Base-by-base conservation (phyloP, 2,888 invertebrate genomes). In the Phasia obesa region DNA sequence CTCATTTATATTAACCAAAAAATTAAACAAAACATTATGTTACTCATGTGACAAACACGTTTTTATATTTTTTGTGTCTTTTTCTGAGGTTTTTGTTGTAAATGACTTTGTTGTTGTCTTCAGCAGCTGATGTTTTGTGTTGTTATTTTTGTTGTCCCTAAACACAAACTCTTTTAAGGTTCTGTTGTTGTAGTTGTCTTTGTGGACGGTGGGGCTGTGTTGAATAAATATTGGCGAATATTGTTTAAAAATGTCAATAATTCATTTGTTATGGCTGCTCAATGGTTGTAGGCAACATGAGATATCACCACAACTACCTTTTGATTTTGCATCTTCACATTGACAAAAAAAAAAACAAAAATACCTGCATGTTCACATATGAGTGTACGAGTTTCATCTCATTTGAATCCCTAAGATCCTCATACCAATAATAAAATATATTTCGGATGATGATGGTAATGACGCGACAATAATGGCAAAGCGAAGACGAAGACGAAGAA, bases 221-320 rank as follows among this genome's bases (percentile, higher is more conserved):
- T 85, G 85, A 86, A 84, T 86, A 89, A 87, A 88, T 90, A 89
- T 90, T 90, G 86, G 88, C 84, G 88, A 89, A 89, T 90, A 90
- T 89, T 89, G 90, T 90, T 90, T 90, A 90, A 91, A 90, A 90
- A 88, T 88, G 91, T 90, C 90, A 90, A 90, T 91, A 90, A 90
- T 90, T 90, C 90, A 90, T 90, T 91, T 91, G 90, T 89, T 90
- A 90, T 90, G 90, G 89, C 89, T 90, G 91, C 90, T 89, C 90
- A 90, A 90, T 89, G 87, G 88, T 90, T 85, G 74, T 73, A 85
- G 86, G 86, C 88, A 87, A 87, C 88, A 87, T 87, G 88, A 88
- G 90, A 89, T 89, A 89, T 88, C 87, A 86, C 84, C 73, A 71
- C 31, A 31, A 57, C 62, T 65, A 51, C 76, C 67, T 75, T 79